A percentile compares a stretch with the other conserved stretches of the same genome.
phyloP scores from a whole-genome alignment of 1,140 invertebrate genomes.

The Acromyrmex echinatior region DNA sequence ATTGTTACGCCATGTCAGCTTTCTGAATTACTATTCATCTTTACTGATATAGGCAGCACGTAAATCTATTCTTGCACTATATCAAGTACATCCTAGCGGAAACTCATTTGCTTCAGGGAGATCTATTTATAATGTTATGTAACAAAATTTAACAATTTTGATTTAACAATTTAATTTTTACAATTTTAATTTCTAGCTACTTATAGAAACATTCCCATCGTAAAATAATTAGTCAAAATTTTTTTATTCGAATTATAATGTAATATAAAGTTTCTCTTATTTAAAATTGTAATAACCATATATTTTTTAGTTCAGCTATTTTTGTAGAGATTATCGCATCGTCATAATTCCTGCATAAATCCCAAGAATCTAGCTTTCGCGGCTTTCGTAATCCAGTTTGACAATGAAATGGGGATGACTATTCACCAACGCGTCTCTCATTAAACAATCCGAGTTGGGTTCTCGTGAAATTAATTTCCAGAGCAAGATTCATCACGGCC shows the following conservation, averaged over 20 bases:
- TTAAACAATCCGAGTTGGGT: constrained; percentile 52
- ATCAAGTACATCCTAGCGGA: background rate
- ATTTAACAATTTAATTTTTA: background rate
- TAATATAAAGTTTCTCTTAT: background rate
- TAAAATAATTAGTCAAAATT: background rate
- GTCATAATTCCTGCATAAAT: background rate
- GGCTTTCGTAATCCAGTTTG: constrained; percentile 64
- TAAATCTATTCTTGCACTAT: constrained; percentile 12
- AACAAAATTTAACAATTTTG: background rate
- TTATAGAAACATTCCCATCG: background rate
- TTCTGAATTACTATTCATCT: constrained; percentile 46
- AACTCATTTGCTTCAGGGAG: background rate
- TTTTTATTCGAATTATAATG: background rate
- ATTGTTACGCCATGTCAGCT: constrained; percentile 44
- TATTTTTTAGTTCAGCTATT: constrained; percentile 6
- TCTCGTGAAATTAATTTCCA: constrained; percentile 64
- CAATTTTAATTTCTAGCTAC: background rate
- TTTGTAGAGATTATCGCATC: background rate
- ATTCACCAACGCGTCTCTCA: constrained; percentile 63
- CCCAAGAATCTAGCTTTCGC: background rate
- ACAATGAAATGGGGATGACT: constrained; percentile 50
- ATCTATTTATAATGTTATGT: constrained; percentile 3
- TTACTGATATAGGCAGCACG: constrained; percentile 19
- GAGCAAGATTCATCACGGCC: constrained; percentile 22
- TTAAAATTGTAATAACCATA: background rate